Percentiles rank a stretch among this genome's conserved stretches.
Conservation (phyloP, 2,113 vertebrate species). For the Uropsilus gracilis region DNA sequence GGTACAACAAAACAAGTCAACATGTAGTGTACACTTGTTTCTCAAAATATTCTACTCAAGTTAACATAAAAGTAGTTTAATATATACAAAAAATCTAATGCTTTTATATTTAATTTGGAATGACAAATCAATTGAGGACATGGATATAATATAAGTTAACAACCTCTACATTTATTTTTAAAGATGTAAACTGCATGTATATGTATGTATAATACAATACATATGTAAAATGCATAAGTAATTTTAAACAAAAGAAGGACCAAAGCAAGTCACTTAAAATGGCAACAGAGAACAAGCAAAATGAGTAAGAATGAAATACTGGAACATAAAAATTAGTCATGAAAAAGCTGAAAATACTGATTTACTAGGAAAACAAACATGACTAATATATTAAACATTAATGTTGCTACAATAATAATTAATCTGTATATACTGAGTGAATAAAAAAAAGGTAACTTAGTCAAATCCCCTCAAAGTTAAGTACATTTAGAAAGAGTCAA, state of each 20-base stretch:
- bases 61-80: background rate
- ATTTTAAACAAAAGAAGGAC: background rate
- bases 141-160: background rate
- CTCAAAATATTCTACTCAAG: background rate
- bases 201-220: background rate
- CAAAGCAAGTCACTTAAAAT: background rate
- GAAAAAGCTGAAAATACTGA: background rate
- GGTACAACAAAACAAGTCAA: background rate
- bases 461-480: background rate
- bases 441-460: constrained; percentile 10
- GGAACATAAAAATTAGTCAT: background rate
- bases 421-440: constrained; percentile 22
- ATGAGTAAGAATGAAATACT: background rate
- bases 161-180: background rate
- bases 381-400: constrained; percentile 19
- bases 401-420: constrained; percentile 7
- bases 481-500: background rate
- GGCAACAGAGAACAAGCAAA: background rate
- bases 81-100: background rate
- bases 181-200: background rate
- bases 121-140: background rate
- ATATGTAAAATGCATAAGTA: background rate
- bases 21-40: background rate
- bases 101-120: background rate
- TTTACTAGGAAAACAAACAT: background rate